Percentiles rank a stretch among this genome's conserved stretches.
phyloP scores from a whole-genome alignment of 2,888 invertebrate genomes.

The Drosophila cyrtoloma region DNA sequence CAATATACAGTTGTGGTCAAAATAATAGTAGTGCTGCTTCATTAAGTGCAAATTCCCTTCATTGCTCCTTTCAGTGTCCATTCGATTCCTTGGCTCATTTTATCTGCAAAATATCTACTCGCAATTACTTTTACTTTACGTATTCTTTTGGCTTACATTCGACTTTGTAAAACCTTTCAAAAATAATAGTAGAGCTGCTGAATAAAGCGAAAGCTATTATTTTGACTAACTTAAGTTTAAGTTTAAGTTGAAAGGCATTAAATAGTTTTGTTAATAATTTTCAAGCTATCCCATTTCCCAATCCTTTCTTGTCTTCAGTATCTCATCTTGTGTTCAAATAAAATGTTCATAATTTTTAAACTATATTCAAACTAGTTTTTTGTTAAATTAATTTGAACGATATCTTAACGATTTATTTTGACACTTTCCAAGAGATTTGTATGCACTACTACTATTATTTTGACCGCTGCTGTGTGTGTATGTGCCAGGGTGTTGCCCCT shows the following conservation, averaged over 20 bases:
- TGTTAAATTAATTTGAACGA: neutral
- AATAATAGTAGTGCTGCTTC: neutral
- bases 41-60: neutral
- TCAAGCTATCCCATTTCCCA: neutral
- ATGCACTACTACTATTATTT: neutral
- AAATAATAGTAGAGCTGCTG: neutral
- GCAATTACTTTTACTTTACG: neutral
- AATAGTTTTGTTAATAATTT: neutral
- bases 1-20: neutral
- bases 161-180: too few species aligned
- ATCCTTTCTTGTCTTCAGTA: neutral
- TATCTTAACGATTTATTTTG: neutral
- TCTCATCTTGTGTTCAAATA: neutral
- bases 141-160: neutral
- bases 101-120: neutral
- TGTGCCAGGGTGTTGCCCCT: conserved; percentile 55
- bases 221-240: neutral
- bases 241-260: neutral
- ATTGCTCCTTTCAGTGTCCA: neutral
- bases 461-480: neutral
- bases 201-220: neutral
- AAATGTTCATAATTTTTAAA: neutral
- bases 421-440: neutral
- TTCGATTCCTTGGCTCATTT: neutral
- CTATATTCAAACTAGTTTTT: neutral